Conservation (phyloP, 1,140 invertebrate genomes). For the Monomorium pharaonis region DNA sequence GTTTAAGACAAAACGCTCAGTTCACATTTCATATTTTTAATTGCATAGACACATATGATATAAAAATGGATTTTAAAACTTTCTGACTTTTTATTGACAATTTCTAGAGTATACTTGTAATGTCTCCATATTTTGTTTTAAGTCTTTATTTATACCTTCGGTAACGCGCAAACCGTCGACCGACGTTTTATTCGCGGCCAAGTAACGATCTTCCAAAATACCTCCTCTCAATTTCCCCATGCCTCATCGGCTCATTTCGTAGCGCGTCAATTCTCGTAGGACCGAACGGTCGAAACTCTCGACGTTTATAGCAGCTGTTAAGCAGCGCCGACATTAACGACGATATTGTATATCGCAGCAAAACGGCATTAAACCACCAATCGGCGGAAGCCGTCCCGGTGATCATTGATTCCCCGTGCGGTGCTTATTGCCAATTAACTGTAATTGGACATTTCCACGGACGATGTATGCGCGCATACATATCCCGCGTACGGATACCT, state of each 20-base stretch:
- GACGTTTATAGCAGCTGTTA: neutral
- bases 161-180: neutral
- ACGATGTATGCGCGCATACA: constrained; percentile 28
- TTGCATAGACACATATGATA: too few relatives aligned
- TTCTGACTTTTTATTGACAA: too few relatives aligned
- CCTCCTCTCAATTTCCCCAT: too few relatives aligned
- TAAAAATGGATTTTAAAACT: too few relatives aligned
- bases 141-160: neutral
- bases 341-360: constrained; percentile 45
- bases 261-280: neutral
- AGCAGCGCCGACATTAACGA: constrained; percentile 51
- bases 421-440: constrained; percentile 67
- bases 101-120: too few relatives aligned
- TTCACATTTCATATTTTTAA: too few relatives aligned
- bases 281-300: neutral
- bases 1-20: too few relatives aligned
- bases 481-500: constrained; percentile 2
- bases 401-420: constrained; percentile 60
- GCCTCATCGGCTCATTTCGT: neutral
- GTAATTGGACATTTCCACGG: constrained; percentile 57
- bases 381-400: neutral
- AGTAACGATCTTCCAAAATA: neutral
- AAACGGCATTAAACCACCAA: constrained; percentile 58
- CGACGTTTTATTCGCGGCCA: neutral
- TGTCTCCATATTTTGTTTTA: too few relatives aligned